Base-by-base conservation (phyloP, 2,888 invertebrate species). In the Netelia inedita region DNA sequence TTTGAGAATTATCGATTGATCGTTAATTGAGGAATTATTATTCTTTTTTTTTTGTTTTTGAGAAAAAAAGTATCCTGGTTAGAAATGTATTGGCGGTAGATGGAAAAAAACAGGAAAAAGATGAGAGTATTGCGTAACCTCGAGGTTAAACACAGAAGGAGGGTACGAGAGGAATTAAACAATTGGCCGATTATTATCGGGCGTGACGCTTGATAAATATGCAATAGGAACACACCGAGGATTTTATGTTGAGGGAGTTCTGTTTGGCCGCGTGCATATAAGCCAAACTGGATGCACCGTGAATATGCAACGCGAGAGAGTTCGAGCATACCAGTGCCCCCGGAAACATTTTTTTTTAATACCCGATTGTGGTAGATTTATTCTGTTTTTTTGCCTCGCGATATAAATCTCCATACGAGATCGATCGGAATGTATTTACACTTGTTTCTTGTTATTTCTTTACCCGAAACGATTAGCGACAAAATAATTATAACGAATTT, bases 151-250 rank as follows among this genome's bases (percentile, higher is more conserved):
- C 78, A 19, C 65, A 21, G 9, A 43, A 57, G 41, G 61, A 71
- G 59, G 50, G 41, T 57, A 65, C 55, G 85, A 83, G 87, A 74
- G 84, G 81, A 89, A 88, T 90, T 87, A 89, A 90, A 88, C 89
- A 90, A 91, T 91, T 88, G 88, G 82, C 85, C 83, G 87, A 90
- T 91, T 85, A 89, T 90, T 91, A 90, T 89, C 90, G 85, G 86
- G 83, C 89, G 87, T 89, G 88, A 91, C 88, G 89, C 82, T 87
- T 88, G 85, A 90, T 91, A 91, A 91, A 91, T 91, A 91, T 89
- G 88, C 88, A 89, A 90, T 71, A 66, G 50, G 63, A 57, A 57
- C 83, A 84, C 82, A 28, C 3, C 28, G 87, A 75, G 79, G 85
- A 73, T 3, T 66, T 28, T 28, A 71, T 19, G 23, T 23, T 53